Evolutionary conservation across 1,140 invertebrate genomes (phyloP).

Genomic region (Galleria mellonella): DNA sequence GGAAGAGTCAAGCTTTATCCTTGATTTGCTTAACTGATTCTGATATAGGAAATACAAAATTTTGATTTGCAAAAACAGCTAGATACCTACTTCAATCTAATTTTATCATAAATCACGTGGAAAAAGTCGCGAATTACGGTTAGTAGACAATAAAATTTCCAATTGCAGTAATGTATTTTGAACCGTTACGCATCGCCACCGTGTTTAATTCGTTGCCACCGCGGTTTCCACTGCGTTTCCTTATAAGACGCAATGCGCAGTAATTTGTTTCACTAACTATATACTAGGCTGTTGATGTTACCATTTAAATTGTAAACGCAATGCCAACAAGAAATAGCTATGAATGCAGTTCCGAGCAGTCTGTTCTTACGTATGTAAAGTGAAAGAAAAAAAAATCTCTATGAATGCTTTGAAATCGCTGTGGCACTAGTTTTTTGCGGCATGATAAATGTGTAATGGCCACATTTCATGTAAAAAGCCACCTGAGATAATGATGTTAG

Average conservation of each 20-base stretch:
- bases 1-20: too few species aligned
- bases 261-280: slow-evolving; percentile 61
- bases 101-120: too few species aligned
- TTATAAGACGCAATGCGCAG: slow-evolving; percentile 44
- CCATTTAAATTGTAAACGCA: slow-evolving; percentile 52
- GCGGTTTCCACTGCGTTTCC: slow-evolving; percentile 52
- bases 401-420: too few species aligned
- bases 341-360: slow-evolving; percentile 36
- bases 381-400: slow-evolving; percentile 29
- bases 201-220: slow-evolving; percentile 60
- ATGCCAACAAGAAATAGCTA: slow-evolving; percentile 44
- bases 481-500: slow-evolving; percentile 27
- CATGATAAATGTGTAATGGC: slow-evolving; percentile 41
- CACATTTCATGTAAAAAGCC: slow-evolving; percentile 24
- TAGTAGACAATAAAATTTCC: too few species aligned
- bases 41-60: too few species aligned
- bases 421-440: slow-evolving; percentile 24
- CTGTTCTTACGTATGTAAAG: slow-evolving; percentile 28
- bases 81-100: too few species aligned
- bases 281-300: slow-evolving; percentile 41
- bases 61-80: too few species aligned
- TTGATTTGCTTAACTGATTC: too few species aligned
- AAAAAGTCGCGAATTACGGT: too few species aligned
- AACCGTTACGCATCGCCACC: slow-evolving; percentile 45
- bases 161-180: slow-evolving; percentile 10